phyloP scores from a whole-genome alignment of 35 echinoderm and acorn worm genomes.

The Ophiothrix spiculata region DNA sequence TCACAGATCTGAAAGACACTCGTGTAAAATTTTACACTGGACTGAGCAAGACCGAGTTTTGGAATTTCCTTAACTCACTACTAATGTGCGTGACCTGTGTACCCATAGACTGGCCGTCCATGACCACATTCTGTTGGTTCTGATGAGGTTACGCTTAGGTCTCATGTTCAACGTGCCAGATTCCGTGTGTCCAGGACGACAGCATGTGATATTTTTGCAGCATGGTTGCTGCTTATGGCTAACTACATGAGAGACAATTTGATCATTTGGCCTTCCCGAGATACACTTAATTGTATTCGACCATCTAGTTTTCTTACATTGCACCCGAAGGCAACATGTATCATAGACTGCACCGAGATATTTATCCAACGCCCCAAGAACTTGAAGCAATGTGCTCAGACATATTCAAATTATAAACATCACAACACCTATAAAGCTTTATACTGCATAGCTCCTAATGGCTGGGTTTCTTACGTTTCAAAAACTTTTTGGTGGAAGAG shows the following conservation, averaged over 20 bases:
- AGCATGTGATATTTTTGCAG: constrained; percentile 19
- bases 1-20: not conserved
- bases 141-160: not conserved
- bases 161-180: not conserved
- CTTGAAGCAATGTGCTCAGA: constrained; percentile 16
- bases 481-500: constrained; percentile 52
- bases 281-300: constrained; percentile 25
- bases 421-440: constrained; percentile 42
- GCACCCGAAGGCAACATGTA: constrained; percentile 42
- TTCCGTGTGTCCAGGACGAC: constrained; percentile 11
- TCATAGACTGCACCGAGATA: constrained; percentile 48
- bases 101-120: not conserved
- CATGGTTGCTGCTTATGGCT: constrained; percentile 26
- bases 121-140: not conserved
- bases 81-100: not conserved
- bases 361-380: constrained; percentile 34
- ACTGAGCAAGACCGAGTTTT: not conserved
- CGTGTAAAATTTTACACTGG: not conserved
- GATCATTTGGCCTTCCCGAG: constrained; percentile 42
- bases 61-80: not conserved
- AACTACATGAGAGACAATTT: constrained; percentile 22
- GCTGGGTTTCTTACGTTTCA: constrained; percentile 49
- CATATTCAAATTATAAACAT: constrained; percentile 37
- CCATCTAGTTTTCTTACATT: not conserved
- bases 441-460: constrained; percentile 37